These are phyloP conservation scores for Opisthocomus hoazin DNA, from an alignment of 2,113 vertebrate species.

Conservation along the genomic window DNA sequence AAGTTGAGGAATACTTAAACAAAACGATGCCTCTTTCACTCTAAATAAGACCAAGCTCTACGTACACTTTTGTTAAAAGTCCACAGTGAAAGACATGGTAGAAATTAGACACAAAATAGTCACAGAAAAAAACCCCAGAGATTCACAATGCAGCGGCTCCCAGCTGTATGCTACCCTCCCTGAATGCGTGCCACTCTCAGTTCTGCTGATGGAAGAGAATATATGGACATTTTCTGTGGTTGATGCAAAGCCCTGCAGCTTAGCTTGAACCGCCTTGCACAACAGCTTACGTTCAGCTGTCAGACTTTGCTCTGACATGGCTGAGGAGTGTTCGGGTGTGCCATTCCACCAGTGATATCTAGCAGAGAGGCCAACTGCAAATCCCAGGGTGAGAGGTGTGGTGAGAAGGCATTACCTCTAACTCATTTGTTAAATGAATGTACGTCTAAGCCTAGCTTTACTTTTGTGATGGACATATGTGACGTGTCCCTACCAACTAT, in stretches of 20 bases:
- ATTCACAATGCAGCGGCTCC: background rate
- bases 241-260: background rate
- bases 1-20: background rate
- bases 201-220: background rate
- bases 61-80: background rate
- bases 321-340: background rate
- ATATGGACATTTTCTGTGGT: background rate
- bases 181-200: background rate
- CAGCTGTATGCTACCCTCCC: background rate
- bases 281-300: background rate
- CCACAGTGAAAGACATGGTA: fast-evolving
- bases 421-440: background rate
- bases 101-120: background rate
- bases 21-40: background rate
- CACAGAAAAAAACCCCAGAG: background rate
- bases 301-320: background rate
- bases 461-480: background rate
- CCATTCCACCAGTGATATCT: background rate
- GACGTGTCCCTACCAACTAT: fast-evolving
- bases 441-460: background rate
- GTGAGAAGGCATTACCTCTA: background rate
- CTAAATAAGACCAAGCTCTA: background rate
- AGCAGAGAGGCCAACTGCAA: background rate
- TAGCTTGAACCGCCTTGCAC: background rate
- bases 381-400: background rate